Base-by-base conservation (phyloP, 2,888 invertebrate species). In the Odontothrips loti region DNA sequence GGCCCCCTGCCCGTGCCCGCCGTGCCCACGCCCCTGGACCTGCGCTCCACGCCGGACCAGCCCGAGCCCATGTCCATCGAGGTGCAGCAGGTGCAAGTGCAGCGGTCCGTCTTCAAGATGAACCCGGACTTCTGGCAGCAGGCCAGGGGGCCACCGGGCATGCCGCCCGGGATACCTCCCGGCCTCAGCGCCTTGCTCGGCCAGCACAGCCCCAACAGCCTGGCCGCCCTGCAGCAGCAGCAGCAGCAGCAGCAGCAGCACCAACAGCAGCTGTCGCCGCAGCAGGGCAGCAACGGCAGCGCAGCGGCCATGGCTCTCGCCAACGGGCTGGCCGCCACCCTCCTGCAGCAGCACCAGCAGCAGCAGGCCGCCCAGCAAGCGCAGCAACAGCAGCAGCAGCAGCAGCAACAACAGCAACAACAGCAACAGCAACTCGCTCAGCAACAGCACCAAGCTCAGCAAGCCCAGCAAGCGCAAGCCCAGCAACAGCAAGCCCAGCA, bases 71-170 rank as follows among this genome's bases (percentile, higher is more conserved):
- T 75, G 68, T 23, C 68, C 27, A 23, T 75, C 23, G 68, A 75
- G 23, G 68, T 75, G 82, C 84, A 85, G 83, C 84, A 85, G 81
- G 85, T 85, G 83, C 84, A 85, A 82, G 84, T 85, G 82, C 85
- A 85, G 83, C 82, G 86, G 83, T 85, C 86, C 79, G 85, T 86
- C 82, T 87, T 86, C 85, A 87, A 86, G 85, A 87, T 86, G 87
- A 86, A 87, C 84, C 86, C 86, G 81, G 87, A 87, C 82, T 87
- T 86, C 84, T 87, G 87, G 87, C 47, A 90, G 89, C 83, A 89
- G 89, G 43, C 87, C 88, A 11, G 90, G 88, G 81, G 90, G 8
- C 68, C 68, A 15, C 58, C 58, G 58, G 58, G 58, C 23, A 75
- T 75, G 68, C 68, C 68, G 68, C 68, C 68, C 27, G 68, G 68